Base-by-base conservation (phyloP, 2,888 invertebrate species). In the Cantharis rufa region DNA sequence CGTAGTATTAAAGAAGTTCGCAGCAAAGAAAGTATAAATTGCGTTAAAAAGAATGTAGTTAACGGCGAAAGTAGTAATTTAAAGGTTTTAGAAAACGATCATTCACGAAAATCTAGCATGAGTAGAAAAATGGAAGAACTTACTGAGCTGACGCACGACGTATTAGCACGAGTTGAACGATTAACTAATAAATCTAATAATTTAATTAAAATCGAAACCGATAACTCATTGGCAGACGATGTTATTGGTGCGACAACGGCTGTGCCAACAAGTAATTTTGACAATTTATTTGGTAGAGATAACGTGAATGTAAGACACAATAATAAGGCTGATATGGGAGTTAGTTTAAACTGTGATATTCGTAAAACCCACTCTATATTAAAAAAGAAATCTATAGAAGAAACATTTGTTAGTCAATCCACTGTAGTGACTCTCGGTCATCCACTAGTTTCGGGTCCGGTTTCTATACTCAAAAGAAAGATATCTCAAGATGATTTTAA, bases 101-200 rank as follows among this genome's bases (percentile, higher is more conserved):
- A 72, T 32, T 32, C 71, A 62, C 71, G 72, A 16, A 48, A 71
- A 27, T 72, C 80, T 77, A 87, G 86, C 81, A 87, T 89, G 62
- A 87, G 88, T 11, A 91, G 91, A 82, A 90, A 91, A 85, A 91
- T 93, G 89, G 92, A 93, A 82, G 92, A 90, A 84, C 88, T 93
- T 86, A 91, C 92, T 79, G 92, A 91, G 48, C 89, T 92, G 83
- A 92, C 93, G 72, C 91, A 91, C 86, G 91, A 92, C 84, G 92
- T 93, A 68, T 90, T 93, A 89, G 92, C 92, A 86, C 91, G 92
- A 85, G 92, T 93, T 84, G 92, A 92, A 87, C 90, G 90, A 88
- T 90, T 93, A 85, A 81, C 85, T 5, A 90, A 88, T 88, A 90
- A 90, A 80, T 84, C 69, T 28, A 84, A 82, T 76, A 84, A 84